Evolutionary conservation across 2,797 vertebrate species (phyloP), one percentile per base, ranked within the genome.

Genomic region (Agapornis canus): DNA sequence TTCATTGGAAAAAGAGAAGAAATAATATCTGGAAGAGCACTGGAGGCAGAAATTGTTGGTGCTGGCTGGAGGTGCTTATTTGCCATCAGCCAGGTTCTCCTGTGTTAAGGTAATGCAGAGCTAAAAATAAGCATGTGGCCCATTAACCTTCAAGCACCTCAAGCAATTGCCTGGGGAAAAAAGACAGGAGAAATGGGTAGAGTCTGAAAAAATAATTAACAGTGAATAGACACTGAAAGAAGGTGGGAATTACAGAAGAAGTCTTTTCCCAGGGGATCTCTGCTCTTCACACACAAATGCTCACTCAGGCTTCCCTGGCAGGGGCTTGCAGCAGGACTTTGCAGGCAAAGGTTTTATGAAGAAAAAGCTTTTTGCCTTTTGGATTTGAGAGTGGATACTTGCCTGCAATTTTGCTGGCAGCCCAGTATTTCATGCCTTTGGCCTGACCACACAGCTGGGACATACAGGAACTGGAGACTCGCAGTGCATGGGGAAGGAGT

Each of bases 131-230:
- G 25, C n/a, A 59, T 76, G 32, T 9, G 39, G 61, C 65, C 59
- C 73, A 86, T 54, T 84, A 83, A 82, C 5, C 35, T 68, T 89
- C 59, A 63, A 77, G 40, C 66, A 89, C 69, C 89, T 95, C 3
- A 3, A 92, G 86, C 76, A 81, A 88, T 45, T 90, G 94, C 94
- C 72, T 87, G 45, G 79, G 91, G 84, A 72, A 79, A 90, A 89
- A 71, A 88, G 80, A 49, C 49, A 56, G 66, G 72, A 96, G 70
- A 88, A 91, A 72, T 45, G 48, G 68, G 68, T 65, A 83, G 81
- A 86, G 76, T 26, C 76, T 89, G 79, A 75, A 91, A 92, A 82
- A 86, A 86, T 93, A 95, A 96, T 94, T 92, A 96, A 89, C 57
- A 76, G 59, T 88, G 91, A 96, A 69, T 15, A 91, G 61, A 78